Evolutionary conservation across 2,113 vertebrate species (phyloP), one percentile per base, ranked within the genome.

Genomic region (Gymnarchus niloticus): DNA sequence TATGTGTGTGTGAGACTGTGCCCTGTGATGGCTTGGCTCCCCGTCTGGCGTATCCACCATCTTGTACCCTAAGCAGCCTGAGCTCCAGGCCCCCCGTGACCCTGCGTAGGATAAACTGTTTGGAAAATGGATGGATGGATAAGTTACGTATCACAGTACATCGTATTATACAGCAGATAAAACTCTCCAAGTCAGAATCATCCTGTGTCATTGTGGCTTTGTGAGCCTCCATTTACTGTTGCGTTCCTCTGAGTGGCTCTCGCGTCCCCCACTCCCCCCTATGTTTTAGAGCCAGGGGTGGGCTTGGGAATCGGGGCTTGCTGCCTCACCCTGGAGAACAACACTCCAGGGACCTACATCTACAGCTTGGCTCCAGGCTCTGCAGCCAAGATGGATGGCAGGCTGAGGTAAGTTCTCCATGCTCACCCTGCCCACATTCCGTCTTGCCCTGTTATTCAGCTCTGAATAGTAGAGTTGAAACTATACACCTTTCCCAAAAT

Each of bases 281-380:
- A 14, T 77, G 33, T 88, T 21, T 76, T 88, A 99, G 98, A 99
- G 91, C 94, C 94, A 1, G 95, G 95, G 54, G 98, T 99, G 59
- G 98, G 97, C 44, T 89, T 99, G 0, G 98, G 98, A 49, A 98
- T 99, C 28, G 98, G 97, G 41, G 96, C 95, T 83, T 99, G 98
- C 92, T 98, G 96, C 90, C 92, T 99, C 87, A 96, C 96, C 0
- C 90, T 97, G 86, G 97, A 98, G 87, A 97, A 97, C 90, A 95
- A 95, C 76, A 91, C 94, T 88, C 96, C 97, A 0, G 97, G 97
- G 33, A 98, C 99, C 92, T 99, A 98, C 89, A 98, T 99, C 87
- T 97, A 99, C 89, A 99, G 96, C 87, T 91, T 99, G 77, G 96
- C 98, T 6, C 96, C 98, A 0, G 98, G 97, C 84, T 99, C 98